Percentiles rank a stretch among this genome's conserved stretches.
Evolutionary conservation across 1,140 invertebrate genomes (phyloP).

Genomic region (Cryptotermes secundus): DNA sequence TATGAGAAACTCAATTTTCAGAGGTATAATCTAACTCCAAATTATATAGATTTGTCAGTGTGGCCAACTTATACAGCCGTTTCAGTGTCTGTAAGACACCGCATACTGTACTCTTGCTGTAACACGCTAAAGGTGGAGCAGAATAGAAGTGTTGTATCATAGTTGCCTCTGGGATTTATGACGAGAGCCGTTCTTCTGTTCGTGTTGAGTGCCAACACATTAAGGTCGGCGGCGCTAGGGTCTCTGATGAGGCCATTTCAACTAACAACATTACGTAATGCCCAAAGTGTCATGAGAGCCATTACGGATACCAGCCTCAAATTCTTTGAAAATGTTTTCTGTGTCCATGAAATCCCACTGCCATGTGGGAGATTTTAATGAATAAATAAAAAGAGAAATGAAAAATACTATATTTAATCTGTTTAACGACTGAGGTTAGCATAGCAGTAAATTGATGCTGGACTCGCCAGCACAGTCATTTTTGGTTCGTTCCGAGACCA

Average conservation of each 20-base stretch:
- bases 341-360: background rate
- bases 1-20: too few relatives aligned
- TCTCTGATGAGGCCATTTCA: background rate
- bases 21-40: too few relatives aligned
- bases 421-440: too few relatives aligned
- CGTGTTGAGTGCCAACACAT: constrained; percentile 2
- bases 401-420: too few relatives aligned
- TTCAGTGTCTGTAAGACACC: background rate
- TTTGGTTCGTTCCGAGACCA: too few relatives aligned
- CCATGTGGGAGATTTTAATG: background rate
- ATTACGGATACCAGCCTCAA: background rate
- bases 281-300: background rate
- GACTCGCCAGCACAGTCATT: too few relatives aligned
- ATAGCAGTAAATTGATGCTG: too few relatives aligned
- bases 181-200: background rate
- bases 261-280: background rate
- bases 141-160: background rate
- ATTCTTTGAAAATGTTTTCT: background rate
- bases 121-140: background rate
- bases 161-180: background rate
- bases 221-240: background rate
- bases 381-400: background rate
- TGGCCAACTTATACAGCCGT: background rate
- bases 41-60: background rate
- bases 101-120: background rate